Evolutionary conservation across 2,113 vertebrate genomes (phyloP).

Genomic region (Myrmecobius fasciatus): DNA sequence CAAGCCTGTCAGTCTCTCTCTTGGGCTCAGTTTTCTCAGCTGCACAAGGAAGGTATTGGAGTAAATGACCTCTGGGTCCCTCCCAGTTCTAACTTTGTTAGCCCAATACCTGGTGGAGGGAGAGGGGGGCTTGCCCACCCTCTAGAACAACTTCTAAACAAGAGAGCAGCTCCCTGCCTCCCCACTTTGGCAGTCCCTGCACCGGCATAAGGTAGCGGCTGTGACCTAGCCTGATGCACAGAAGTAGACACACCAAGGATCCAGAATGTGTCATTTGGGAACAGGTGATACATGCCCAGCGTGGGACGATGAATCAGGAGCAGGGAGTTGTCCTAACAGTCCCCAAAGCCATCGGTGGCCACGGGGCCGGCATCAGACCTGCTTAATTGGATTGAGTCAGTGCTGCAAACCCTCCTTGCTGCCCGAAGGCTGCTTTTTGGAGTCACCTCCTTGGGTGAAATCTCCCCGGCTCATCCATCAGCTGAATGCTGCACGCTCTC

Average conservation of each 20-base stretch:
- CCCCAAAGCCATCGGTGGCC: not conserved
- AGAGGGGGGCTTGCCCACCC: not conserved
- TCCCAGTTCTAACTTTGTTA: not conserved
- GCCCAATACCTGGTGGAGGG: not conserved
- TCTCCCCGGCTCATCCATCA: slow-evolving; percentile 44
- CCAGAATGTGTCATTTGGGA: not conserved
- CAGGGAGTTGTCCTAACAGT: not conserved
- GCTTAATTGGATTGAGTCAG: not conserved
- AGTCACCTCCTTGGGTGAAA: not conserved
- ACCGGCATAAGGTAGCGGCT: not conserved
- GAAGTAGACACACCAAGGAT: not conserved
- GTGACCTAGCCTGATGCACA: not conserved
- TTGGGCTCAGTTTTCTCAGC: not conserved
- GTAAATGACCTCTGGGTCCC: not conserved
- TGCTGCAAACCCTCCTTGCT: not conserved
- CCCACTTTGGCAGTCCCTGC: not conserved
- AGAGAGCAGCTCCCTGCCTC: not conserved
- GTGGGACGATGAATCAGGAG: not conserved
- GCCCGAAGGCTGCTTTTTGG: not conserved
- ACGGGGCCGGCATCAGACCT: not conserved
- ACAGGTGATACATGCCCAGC: not conserved
- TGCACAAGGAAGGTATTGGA: not conserved
- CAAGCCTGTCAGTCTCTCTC: not conserved
- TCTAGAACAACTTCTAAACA: not conserved
- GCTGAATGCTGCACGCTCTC: slow-evolving; percentile 9